A percentile compares a stretch with the other conserved stretches of the same genome.
These are phyloP conservation scores for Prostheceraeus crozeri DNA, from an alignment of 2,888 invertebrate species.

Conservation along the genomic window DNA sequence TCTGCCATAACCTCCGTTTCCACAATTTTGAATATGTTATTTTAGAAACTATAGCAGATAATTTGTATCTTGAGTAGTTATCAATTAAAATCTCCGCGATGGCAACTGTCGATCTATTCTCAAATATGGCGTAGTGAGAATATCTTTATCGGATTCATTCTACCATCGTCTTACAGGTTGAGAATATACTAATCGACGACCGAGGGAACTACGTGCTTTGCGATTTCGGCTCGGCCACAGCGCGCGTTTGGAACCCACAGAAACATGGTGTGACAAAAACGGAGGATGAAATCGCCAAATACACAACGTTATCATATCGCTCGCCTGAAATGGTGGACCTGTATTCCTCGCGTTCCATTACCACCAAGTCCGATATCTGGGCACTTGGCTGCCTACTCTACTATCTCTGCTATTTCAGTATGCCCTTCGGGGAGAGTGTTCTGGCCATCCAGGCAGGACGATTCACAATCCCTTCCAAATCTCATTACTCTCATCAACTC, in stretches of 20 bases:
- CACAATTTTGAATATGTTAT: too few species aligned
- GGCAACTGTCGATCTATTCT: too few species aligned
- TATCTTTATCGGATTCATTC: background rate
- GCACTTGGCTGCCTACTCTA: constrained; percentile 74
- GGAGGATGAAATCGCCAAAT: constrained; percentile 71
- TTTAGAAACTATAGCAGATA: too few species aligned
- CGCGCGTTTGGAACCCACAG: constrained; percentile 59
- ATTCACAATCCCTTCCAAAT: constrained; percentile 73
- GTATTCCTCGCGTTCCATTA: constrained; percentile 72
- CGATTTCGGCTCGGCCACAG: constrained; percentile 89
- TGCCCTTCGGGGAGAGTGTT: constrained; percentile 85
- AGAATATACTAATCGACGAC: constrained; percentile 75
- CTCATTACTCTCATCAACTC: constrained; percentile 65
- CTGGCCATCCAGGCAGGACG: constrained; percentile 81
- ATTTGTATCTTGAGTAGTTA: too few species aligned
- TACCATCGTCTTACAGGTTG: constrained; percentile 63
- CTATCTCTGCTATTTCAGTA: constrained; percentile 75
- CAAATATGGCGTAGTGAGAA: too few species aligned
- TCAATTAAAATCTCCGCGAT: too few species aligned
- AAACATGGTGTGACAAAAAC: constrained; percentile 58
- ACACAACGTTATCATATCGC: constrained; percentile 80
- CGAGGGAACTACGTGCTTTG: constrained; percentile 71
- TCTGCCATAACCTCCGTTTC: too few species aligned
- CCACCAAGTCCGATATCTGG: constrained; percentile 81
- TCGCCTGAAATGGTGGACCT: constrained; percentile 88